phyloP scores from a whole-genome alignment of 2,888 invertebrate genomes.

The Melanostoma scalare region DNA sequence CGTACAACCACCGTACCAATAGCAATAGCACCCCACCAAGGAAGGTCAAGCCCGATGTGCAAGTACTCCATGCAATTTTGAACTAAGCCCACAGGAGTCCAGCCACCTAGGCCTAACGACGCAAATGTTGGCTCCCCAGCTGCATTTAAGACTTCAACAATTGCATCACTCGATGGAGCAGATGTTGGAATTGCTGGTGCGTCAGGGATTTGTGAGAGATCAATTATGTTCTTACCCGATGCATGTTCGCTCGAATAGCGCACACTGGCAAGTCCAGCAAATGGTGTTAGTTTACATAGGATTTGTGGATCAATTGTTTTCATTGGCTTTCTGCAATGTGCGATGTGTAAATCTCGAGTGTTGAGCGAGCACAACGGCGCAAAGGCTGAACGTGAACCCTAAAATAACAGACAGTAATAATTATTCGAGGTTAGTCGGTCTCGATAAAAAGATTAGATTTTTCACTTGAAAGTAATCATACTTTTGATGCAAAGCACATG shows the following conservation, averaged over 20 bases:
- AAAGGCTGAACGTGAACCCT: conserved; percentile 35
- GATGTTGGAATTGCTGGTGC: conserved; percentile 76
- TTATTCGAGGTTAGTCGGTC: conserved; percentile 58
- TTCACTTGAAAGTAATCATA: conserved; percentile 9
- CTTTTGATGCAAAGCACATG: conserved; percentile 51
- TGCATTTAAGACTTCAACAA: conserved; percentile 71
- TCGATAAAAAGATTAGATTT: neutral
- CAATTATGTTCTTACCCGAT: conserved; percentile 71
- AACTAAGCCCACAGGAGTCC: conserved; percentile 91
- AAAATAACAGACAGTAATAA: neutral
- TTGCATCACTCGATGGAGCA: conserved; percentile 44
- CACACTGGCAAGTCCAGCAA: conserved; percentile 62
- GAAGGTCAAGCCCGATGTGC: conserved; percentile 91
- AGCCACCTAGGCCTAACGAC: conserved; percentile 92
- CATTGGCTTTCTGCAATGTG: conserved; percentile 50
- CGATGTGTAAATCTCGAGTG: conserved; percentile 76
- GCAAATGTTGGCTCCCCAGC: conserved; percentile 89
- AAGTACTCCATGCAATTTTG: conserved; percentile 91
- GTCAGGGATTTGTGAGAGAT: conserved; percentile 78
- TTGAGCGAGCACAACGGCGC: conserved; percentile 47
- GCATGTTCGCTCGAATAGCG: conserved; percentile 77
- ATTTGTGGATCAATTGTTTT: conserved; percentile 33
- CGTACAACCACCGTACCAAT: conserved; percentile 91
- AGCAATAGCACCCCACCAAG: conserved; percentile 96
- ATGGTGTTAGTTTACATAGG: conserved; percentile 39